Conservation (phyloP, 1,140 invertebrate genomes). For the Drosophila gunungcola region DNA sequence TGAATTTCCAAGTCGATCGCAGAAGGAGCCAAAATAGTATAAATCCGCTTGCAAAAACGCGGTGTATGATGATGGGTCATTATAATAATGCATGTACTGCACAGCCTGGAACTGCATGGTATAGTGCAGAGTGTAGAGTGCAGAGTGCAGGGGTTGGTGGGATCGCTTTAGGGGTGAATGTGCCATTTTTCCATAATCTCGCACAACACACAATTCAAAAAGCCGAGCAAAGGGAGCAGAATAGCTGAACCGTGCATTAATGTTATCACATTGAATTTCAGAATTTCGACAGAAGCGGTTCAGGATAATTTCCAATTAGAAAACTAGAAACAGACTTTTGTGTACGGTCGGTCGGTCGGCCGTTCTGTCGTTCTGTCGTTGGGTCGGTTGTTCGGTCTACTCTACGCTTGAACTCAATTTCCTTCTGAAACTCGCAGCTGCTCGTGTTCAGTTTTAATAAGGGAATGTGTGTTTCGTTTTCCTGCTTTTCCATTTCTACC, state of each 20-base stretch:
- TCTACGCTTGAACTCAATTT: slow-evolving; percentile 27
- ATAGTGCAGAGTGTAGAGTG: background rate
- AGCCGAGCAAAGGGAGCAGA: background rate
- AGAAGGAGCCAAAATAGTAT: no score
- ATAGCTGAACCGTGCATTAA: slow-evolving; percentile 35
- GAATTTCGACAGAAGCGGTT: slow-evolving; percentile 48
- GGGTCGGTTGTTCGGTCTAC: background rate
- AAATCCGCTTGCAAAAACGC: slow-evolving; percentile 1
- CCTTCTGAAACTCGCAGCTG: slow-evolving; percentile 22
- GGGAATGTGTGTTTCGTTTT: slow-evolving; percentile 39
- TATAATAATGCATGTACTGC: slow-evolving; percentile 50
- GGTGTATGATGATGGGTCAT: slow-evolving; percentile 15
- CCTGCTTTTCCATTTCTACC: slow-evolving; percentile 46
- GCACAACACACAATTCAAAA: slow-evolving; percentile 16
- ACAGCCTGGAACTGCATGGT: slow-evolving; percentile 29
- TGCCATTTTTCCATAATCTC: slow-evolving; percentile 68
- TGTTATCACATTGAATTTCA: slow-evolving; percentile 52
- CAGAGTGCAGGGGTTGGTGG: slow-evolving; percentile 54
- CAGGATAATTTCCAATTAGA: slow-evolving; percentile 77
- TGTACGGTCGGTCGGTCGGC: background rate
- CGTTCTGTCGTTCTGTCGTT: no score
- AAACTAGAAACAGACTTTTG: slow-evolving; percentile 30
- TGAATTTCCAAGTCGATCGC: no score
- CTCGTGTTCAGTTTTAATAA: slow-evolving; percentile 28
- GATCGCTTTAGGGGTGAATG: slow-evolving; percentile 65